Percentiles rank a stretch among this genome's conserved stretches.
phyloP scores from a whole-genome alignment of 1,140 invertebrate species.

The Ostrea edulis region DNA sequence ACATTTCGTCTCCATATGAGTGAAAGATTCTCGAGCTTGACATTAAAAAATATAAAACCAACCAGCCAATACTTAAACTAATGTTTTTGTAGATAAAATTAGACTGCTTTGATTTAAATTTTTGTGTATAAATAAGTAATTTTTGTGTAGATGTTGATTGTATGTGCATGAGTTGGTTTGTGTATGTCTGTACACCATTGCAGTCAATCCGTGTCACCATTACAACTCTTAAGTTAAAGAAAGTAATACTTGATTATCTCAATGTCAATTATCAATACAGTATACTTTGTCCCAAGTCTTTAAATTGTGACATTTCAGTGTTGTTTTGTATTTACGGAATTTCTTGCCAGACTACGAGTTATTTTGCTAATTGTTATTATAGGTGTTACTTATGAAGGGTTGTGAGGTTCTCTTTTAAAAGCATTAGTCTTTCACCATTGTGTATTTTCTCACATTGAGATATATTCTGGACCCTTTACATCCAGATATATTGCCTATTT shows the following conservation, averaged over 20 bases:
- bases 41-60: no score
- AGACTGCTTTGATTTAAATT: no score
- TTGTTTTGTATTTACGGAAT: neutral
- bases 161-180: no score
- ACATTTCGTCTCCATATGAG: no score
- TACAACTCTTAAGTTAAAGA: neutral
- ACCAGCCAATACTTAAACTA: no score
- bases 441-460: constrained; percentile 12
- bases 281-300: neutral
- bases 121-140: no score
- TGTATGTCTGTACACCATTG: no score
- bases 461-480: constrained; percentile 26
- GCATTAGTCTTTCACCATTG: neutral
- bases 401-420: neutral
- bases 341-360: neutral
- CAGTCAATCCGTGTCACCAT: neutral
- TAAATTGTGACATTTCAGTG: neutral
- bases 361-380: neutral
- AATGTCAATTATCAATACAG: neutral
- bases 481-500: neutral
- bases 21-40: no score
- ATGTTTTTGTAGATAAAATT: no score
- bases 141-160: no score
- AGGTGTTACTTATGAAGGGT: neutral
- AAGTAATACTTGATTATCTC: neutral